These are phyloP conservation scores for Siniperca undulata DNA, from an alignment of 2,797 vertebrate species.

Conservation along the genomic window DNA sequence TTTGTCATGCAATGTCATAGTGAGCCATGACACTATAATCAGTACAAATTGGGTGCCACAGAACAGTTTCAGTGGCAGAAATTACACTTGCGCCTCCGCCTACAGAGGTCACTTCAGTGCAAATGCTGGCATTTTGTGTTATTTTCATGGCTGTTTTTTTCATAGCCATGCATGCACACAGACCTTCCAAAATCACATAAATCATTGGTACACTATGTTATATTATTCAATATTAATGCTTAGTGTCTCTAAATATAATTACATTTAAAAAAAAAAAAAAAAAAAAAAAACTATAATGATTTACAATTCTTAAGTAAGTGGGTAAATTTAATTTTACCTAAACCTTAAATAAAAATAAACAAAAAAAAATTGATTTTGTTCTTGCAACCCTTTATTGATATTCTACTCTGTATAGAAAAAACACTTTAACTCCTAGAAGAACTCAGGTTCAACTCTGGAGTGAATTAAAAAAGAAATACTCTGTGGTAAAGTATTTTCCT, in stretches of 20 bases:
- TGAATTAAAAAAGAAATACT: neutral
- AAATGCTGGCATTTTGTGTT: slow-evolving; percentile 8
- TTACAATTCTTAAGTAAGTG: neutral
- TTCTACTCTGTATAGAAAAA: neutral
- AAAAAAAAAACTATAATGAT: neutral
- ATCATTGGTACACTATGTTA: slow-evolving; percentile 19
- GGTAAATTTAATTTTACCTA: neutral
- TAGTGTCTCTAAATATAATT: neutral
- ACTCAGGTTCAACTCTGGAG: neutral
- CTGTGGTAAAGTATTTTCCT: neutral
- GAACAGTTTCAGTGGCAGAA: slow-evolving; percentile 39
- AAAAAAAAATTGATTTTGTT: neutral
- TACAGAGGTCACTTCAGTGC: slow-evolving; percentile 43
- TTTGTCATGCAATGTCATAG: slow-evolving; percentile 59
- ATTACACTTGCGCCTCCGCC: slow-evolving; percentile 27
- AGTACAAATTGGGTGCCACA: slow-evolving; percentile 49
- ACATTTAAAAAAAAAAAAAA: neutral
- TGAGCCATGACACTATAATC: slow-evolving; percentile 55
- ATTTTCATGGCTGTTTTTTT: slow-evolving; percentile 20
- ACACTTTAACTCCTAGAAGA: neutral
- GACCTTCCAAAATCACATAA: slow-evolving; percentile 15
- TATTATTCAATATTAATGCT: slow-evolving; percentile 10
- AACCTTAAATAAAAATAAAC: neutral
- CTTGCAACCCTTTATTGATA: neutral
- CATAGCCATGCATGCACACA: slow-evolving; percentile 13